Evolutionary conservation across 2,888 invertebrate species (phyloP), one percentile per base, ranked within the genome.

Genomic region (Brachyptera putata): DNA sequence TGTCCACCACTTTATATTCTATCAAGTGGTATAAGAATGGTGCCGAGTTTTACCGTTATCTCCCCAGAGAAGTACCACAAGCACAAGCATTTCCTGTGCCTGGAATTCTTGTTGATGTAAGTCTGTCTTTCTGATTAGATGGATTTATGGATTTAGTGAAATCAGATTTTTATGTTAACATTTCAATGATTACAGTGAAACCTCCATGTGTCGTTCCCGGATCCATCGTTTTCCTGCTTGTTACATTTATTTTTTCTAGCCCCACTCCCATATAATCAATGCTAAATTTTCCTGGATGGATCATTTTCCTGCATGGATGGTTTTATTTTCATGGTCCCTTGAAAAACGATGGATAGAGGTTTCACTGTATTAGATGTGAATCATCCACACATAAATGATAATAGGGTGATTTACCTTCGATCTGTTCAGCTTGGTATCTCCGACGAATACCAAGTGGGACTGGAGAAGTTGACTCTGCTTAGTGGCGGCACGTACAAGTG

Each of bases 21-120:
- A 53, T 53, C 22, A 53, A 53, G 36, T 53, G 53, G 53, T 53
- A 53, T 34, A 30, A 21, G 13, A 34, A 53, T 36, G 36, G 34
- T 1, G 18, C 1, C 18, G 53, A 53, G 21, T 53, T 53, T 13
- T 53, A 53, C 18, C 34, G 53, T 7, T 53, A 53, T n/a, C 3
- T 36, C 9, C 53, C 53, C 11, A 34, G 24, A 13, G 53, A 53
- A 21, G 14, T n/a, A 4, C 53, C 53, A 1, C 36, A 13, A 22
- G 16, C 18, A 4, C 53, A 53, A 21, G 16, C 34, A 3, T 53
- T 36, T 22, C 5, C 2, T 9, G 9, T 53, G 9, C 22, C 36
- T 1, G 53, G 53, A 3, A 18, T 53, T 13, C 1, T 53, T 2
- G 34, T 53, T 16, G 34, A 53, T 18, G 53, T 53, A 53, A 16